Conservation (phyloP, 37 sponge, comb jelly and placozoan species). For the Spongilla lacustris region DNA sequence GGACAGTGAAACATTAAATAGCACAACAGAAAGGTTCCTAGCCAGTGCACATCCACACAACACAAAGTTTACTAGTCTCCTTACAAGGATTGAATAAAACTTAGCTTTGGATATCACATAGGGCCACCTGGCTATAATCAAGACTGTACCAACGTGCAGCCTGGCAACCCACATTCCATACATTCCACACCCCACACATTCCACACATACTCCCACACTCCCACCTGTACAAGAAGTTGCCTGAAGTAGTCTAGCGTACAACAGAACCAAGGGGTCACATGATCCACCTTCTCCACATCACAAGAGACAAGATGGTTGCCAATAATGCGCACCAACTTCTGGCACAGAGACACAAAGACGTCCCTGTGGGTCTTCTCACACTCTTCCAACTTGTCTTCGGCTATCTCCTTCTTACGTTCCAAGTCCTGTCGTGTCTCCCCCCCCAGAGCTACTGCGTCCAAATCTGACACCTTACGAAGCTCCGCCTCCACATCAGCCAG, state of each 20-base stretch:
- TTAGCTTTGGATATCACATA: not conserved
- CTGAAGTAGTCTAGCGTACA: conserved; percentile 63
- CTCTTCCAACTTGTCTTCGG: conserved; percentile 66
- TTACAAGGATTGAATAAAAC: too few relatives aligned
- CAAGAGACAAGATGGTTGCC: conserved; percentile 59
- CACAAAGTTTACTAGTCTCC: too few relatives aligned
- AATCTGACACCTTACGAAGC: conserved; percentile 52
- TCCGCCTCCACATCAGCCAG: conserved; percentile 51
- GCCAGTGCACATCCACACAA: too few relatives aligned
- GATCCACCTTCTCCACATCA: conserved; percentile 63
- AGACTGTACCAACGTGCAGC: not conserved
- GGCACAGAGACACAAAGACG: conserved; percentile 49
- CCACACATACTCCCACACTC: not conserved
- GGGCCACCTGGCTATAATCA: not conserved
- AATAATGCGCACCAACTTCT: conserved; percentile 53
- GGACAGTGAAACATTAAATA: too few relatives aligned
- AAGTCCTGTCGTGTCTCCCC: conserved; percentile 54
- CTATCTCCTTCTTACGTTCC: conserved; percentile 30
- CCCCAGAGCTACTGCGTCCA: conserved; percentile 76
- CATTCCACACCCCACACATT: not conserved
- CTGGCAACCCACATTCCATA: too few relatives aligned
- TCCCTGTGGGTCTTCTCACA: conserved; percentile 53
- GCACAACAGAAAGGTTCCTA: too few relatives aligned
- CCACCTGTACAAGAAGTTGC: conserved; percentile 70
- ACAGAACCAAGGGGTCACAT: conserved; percentile 73